Evolutionary conservation across 64 coral and sea anemone species (phyloP).

Genomic region (Orbicella faveolata): DNA sequence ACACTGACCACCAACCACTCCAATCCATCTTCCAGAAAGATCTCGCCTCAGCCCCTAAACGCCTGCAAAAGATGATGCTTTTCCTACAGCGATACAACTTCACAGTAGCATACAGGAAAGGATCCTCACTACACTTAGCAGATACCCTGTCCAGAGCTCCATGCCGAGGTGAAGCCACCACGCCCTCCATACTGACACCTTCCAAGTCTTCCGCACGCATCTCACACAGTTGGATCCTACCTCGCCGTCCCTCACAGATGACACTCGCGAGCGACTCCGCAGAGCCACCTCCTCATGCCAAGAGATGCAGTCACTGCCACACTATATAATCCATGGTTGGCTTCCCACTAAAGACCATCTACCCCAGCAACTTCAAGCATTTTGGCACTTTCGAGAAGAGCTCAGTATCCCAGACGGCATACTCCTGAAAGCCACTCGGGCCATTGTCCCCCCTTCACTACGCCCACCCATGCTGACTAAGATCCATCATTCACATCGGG

Average conservation of each 20-base stretch:
- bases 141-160: slow-evolving; percentile 57
- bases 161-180: slow-evolving; percentile 12
- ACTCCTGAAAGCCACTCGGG: slow-evolving; percentile 12
- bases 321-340: slow-evolving; percentile 46
- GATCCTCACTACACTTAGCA: slow-evolving; percentile 49
- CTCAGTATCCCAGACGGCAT: slow-evolving; percentile 36
- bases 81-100: slow-evolving; percentile 55
- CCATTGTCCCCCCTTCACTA: slow-evolving; percentile 29
- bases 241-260: slow-evolving; percentile 33
- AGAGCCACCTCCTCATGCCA: slow-evolving; percentile 51
- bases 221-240: no score
- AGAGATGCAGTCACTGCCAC: slow-evolving; percentile 40
- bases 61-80: slow-evolving; percentile 56
- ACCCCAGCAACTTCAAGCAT: slow-evolving; percentile 26
- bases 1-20: slow-evolving; percentile 33
- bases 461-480: slow-evolving; percentile 26
- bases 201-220: no score
- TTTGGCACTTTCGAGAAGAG: slow-evolving; percentile 48
- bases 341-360: slow-evolving; percentile 33
- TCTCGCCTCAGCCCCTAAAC: slow-evolving; percentile 30
- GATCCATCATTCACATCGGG: slow-evolving; percentile 26
- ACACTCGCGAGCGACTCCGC: slow-evolving; percentile 43
- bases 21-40: slow-evolving; percentile 57
- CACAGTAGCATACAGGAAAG: slow-evolving; percentile 25
- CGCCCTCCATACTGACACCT: background rate